Evolutionary conservation across 2,888 invertebrate genomes (phyloP).

Genomic region (Lydus trimaculatus): DNA sequence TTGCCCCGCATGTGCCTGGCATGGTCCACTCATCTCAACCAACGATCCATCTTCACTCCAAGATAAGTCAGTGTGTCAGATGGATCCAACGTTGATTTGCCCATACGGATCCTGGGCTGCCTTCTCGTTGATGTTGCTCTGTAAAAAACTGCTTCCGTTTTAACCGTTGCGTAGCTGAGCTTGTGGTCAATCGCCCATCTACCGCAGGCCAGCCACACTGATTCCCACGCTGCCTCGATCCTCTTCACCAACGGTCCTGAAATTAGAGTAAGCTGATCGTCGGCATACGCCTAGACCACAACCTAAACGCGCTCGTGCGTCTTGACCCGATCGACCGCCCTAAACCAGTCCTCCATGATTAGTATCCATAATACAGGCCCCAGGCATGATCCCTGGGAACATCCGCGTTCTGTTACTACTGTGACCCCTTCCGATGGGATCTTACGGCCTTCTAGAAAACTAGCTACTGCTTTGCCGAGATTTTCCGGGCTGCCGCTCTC

Average conservation of each 20-base stretch:
- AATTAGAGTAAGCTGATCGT: constrained; percentile 30
- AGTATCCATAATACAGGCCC: constrained; percentile 30
- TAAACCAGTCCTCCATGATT: constrained; percentile 34
- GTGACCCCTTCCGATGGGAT: constrained; percentile 16
- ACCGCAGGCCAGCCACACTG: constrained; percentile 23
- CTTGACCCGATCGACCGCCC: neutral
- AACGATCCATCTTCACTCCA: constrained; percentile 11
- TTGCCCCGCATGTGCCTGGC: neutral
- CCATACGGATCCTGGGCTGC: neutral
- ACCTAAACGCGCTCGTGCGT: neutral
- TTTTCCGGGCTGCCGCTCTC: no score
- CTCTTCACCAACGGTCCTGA: constrained; percentile 18
- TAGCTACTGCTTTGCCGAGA: no score
- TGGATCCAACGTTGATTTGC: neutral
- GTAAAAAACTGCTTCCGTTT: neutral
- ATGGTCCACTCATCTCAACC: constrained; percentile 10
- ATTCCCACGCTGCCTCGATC: constrained; percentile 26
- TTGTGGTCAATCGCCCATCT: constrained; percentile 22
- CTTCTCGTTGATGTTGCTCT: no score
- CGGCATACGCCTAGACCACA: constrained; percentile 14
- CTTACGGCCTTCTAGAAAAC: no score
- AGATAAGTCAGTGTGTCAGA: constrained; percentile 10
- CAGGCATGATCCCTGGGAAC: constrained; percentile 33
- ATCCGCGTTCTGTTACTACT: constrained; percentile 18
- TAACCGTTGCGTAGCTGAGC: neutral